A percentile compares a stretch with the other conserved stretches of the same genome.
Evolutionary conservation across 1,140 invertebrate species (phyloP).

Genomic region (Atta texana): DNA sequence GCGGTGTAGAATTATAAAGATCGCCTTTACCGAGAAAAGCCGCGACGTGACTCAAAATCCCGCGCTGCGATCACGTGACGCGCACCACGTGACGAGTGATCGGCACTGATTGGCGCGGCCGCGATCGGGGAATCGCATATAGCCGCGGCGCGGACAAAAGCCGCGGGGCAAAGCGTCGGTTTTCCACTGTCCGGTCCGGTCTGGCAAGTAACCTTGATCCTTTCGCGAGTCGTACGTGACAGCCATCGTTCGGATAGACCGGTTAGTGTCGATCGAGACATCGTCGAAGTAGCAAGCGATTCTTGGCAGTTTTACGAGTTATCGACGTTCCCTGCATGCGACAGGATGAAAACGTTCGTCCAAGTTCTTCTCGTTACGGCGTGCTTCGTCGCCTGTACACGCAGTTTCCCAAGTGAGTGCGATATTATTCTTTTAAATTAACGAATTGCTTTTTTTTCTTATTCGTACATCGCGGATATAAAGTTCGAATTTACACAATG

Average conservation of each 20-base stretch:
- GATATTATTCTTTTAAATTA: neutral
- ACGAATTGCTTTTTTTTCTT: neutral
- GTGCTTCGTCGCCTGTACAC: conserved; percentile 74
- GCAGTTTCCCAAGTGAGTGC: conserved; percentile 80
- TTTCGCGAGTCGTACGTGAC: conserved; percentile 70
- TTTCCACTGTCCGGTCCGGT: conserved; percentile 71
- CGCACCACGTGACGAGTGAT: neutral
- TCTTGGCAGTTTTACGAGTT: conserved; percentile 17
- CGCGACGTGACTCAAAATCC: conserved; percentile 51
- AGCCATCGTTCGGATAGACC: conserved; percentile 47
- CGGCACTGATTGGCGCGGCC: conserved; percentile 32
- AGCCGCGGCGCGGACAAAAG: conserved; percentile 63
- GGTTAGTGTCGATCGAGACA: conserved; percentile 69
- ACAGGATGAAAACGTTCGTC: conserved; percentile 65
- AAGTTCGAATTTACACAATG: neutral
- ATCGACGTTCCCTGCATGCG: conserved; percentile 5
- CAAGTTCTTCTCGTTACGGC: conserved; percentile 68
- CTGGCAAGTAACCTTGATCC: conserved; percentile 77
- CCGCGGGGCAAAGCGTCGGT: conserved; percentile 61
- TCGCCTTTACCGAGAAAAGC: conserved; percentile 50
- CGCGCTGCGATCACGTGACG: conserved; percentile 47
- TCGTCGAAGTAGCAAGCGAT: conserved; percentile 60
- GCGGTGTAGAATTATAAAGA: neutral
- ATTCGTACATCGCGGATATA: too few relatives aligned
- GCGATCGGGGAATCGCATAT: conserved; percentile 59